A percentile compares a stretch with the other conserved stretches of the same genome.
These are phyloP conservation scores for Engraulis encrasicolus DNA, from an alignment of 2,113 vertebrate species.

Conservation along the genomic window DNA sequence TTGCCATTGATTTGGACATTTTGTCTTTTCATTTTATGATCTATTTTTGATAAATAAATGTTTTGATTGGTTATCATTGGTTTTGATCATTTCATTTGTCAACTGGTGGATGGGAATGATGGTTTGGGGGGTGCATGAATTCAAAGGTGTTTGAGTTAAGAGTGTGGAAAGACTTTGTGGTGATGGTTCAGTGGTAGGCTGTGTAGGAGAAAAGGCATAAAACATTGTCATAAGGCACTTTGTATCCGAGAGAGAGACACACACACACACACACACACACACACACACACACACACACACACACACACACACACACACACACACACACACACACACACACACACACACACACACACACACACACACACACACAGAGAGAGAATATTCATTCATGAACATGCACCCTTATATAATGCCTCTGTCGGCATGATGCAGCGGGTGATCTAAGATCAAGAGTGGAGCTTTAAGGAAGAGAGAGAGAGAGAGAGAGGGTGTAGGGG, in stretches of 20 bases:
- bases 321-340: no score
- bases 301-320: no score
- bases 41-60: slow-evolving; percentile 71
- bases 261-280: not conserved
- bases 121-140: no score
- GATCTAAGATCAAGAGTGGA: not conserved
- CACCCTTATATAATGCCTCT: slow-evolving; percentile 69
- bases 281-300: no score
- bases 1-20: slow-evolving; percentile 45
- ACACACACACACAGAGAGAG: not conserved
- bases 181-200: no score
- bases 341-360: not conserved
- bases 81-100: slow-evolving; percentile 42
- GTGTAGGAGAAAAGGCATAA: no score
- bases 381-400: slow-evolving; percentile 71
- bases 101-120: not conserved
- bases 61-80: slow-evolving; percentile 40
- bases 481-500: no score
- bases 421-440: slow-evolving; percentile 17
- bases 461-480: not conserved
- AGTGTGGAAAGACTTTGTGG: no score
- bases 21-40: slow-evolving; percentile 52
- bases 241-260: no score
- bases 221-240: no score
- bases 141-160: no score